Percentiles rank a stretch among this genome's conserved stretches.
Conservation (phyloP, 2,797 vertebrate genomes). For the Rousettus madagascariensis region DNA sequence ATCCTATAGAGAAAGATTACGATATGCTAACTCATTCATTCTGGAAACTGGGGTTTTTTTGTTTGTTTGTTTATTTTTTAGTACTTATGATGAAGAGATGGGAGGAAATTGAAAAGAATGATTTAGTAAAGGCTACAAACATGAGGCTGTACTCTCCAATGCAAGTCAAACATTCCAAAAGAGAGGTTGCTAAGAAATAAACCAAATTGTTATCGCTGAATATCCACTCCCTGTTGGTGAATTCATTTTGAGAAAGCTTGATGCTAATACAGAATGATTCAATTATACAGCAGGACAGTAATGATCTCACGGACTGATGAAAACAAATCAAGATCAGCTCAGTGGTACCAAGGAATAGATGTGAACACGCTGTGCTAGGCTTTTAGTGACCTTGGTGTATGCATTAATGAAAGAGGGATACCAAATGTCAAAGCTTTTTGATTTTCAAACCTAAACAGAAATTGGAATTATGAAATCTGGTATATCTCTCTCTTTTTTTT, state of each 20-base stretch:
- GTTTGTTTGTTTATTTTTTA: constrained; percentile 50
- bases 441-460: constrained; percentile 48
- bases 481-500: not conserved
- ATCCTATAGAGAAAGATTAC: constrained; percentile 77
- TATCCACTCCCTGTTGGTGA: constrained; percentile 72
- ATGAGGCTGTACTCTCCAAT: not conserved
- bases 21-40: constrained; percentile 79
- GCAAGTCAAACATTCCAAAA: constrained; percentile 65
- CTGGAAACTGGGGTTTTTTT: constrained; percentile 49
- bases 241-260: constrained; percentile 72
- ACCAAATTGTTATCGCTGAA: constrained; percentile 65
- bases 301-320: constrained; percentile 50
- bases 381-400: constrained; percentile 18
- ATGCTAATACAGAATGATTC: constrained; percentile 72
- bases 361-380: not conserved
- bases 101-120: not conserved
- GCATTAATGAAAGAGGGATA: constrained; percentile 39
- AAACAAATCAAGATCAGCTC: constrained; percentile 62
- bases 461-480: not conserved
- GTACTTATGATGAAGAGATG: constrained; percentile 59
- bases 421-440: constrained; percentile 57
- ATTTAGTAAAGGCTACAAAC: constrained; percentile 14
- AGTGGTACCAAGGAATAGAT: constrained; percentile 50
- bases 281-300: constrained; percentile 77
- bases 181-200: constrained; percentile 56